Base-by-base conservation (phyloP, 2,888 invertebrate species). In the Conops quadrifasciatus region DNA sequence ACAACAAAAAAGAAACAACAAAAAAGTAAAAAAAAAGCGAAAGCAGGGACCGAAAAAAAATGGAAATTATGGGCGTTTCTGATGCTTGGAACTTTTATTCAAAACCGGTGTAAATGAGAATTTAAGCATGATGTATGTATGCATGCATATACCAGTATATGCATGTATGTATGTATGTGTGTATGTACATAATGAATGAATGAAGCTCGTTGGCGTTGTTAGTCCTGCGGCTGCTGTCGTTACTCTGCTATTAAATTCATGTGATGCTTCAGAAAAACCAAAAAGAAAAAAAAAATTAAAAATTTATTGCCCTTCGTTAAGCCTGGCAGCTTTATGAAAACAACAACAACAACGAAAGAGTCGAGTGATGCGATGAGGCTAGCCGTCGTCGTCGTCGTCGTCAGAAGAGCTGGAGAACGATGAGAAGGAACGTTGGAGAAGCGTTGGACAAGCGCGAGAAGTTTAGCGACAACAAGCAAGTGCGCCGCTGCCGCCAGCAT, bases 231-330 rank as follows among this genome's bases (percentile, higher is more conserved):
- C 63, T 66, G 16, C 15, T 70, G n/a, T 21, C n/a, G 59, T 67
- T 36, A 43, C 19, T 13, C 24, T 65, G 60, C 64, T 72, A 59
- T 66, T 71, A 62, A 71, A 67, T 71, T 72, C 72, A 70, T 72
- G 53, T 68, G 60, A 69, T 63, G 69, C 67, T 68, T 67, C n/a
- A n/a, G n/a, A n/a, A n/a, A n/a, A n/a, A n/a, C n/a, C n/a, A n/a
- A n/a, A n/a, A n/a, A n/a, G n/a, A n/a, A n/a, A n/a, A 68, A 62
- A 36, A 36, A 36, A 36, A 36, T 7, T 36, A 36, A 36, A 62
- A 68, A 68, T 68, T 68, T 62, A 68, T 68, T 59, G 49, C 59
- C 19, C 24, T 59, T 28, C 59, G 26, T 47, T 60, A 45, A 21
- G 21, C 58, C 43, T 11, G 67, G 45, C 28, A 26, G 19, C 1